Conservation (phyloP, 2,888 invertebrate genomes). For the Chrysina gloriosa region DNA sequence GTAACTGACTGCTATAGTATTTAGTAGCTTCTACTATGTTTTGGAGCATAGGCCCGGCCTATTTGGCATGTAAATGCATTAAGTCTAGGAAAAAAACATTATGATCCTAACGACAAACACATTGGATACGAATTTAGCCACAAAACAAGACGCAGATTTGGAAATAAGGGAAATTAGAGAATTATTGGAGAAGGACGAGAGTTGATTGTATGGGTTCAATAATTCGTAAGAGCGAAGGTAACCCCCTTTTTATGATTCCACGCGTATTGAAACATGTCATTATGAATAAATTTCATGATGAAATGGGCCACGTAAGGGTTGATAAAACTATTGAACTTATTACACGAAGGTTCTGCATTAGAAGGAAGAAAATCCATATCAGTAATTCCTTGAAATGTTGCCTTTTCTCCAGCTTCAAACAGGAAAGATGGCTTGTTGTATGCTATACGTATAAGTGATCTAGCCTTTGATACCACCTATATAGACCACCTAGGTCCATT, state of each 20-base stretch:
- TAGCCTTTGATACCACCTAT: no score
- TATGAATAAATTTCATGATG: neutral
- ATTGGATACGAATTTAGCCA: neutral
- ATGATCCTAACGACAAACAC: neutral
- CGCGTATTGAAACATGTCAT: neutral
- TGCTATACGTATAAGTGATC: no score
- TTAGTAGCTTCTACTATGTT: slow-evolving; percentile 51
- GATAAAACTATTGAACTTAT: no score
- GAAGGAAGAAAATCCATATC: no score
- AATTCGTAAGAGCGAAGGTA: neutral
- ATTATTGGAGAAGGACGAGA: neutral
- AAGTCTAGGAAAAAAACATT: slow-evolving; percentile 3
- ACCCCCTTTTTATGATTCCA: neutral
- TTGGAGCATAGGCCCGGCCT: slow-evolving; percentile 51
- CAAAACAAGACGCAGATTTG: neutral
- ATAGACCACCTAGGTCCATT: no score
- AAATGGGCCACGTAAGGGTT: neutral
- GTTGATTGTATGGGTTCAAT: neutral
- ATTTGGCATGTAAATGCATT: slow-evolving; percentile 38
- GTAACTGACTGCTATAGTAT: slow-evolving; percentile 52
- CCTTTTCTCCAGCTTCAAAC: no score
- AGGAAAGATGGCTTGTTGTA: no score
- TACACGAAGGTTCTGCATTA: no score
- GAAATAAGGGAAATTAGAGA: neutral
- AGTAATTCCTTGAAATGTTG: no score